A percentile compares a stretch with the other conserved stretches of the same genome.
phyloP scores from a whole-genome alignment of 2,797 vertebrate genomes.

The Vultur gryphus region DNA sequence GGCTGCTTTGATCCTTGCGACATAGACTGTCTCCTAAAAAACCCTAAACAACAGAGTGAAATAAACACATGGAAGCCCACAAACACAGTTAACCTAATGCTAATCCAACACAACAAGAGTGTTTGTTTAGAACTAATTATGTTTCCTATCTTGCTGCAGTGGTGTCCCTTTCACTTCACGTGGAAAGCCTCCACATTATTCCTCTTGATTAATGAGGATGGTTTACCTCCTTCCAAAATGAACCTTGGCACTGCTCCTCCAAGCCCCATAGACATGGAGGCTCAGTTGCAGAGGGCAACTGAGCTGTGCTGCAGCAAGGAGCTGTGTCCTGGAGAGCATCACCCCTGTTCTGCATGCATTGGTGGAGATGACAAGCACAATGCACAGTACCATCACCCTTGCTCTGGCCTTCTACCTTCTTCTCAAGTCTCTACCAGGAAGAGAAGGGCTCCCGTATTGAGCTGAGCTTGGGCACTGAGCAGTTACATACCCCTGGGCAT shows the following conservation, averaged over 20 bases:
- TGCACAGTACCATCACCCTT: fast-evolving
- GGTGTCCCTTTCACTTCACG: background rate
- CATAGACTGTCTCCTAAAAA: background rate
- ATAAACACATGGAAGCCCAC: background rate
- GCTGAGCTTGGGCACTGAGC: background rate
- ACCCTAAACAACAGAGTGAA: background rate
- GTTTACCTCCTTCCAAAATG: background rate
- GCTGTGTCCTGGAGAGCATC: background rate
- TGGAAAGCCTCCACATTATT: background rate
- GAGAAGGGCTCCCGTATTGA: background rate
- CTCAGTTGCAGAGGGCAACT: background rate
- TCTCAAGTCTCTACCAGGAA: background rate
- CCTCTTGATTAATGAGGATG: background rate
- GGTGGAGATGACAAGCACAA: background rate
- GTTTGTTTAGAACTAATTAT: background rate
- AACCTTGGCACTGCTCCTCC: background rate
- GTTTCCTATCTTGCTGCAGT: background rate
- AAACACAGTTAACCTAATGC: background rate
- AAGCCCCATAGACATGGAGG: background rate
- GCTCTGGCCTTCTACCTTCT: background rate
- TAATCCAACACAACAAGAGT: background rate
- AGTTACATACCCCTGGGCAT: fast-evolving
- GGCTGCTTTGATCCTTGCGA: background rate
- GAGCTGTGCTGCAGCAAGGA: background rate
- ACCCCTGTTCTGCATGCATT: fast-evolving